These are phyloP conservation scores for Salvelinus alpinus DNA, from an alignment of 2,113 vertebrate genomes.

Conservation along the genomic window DNA sequence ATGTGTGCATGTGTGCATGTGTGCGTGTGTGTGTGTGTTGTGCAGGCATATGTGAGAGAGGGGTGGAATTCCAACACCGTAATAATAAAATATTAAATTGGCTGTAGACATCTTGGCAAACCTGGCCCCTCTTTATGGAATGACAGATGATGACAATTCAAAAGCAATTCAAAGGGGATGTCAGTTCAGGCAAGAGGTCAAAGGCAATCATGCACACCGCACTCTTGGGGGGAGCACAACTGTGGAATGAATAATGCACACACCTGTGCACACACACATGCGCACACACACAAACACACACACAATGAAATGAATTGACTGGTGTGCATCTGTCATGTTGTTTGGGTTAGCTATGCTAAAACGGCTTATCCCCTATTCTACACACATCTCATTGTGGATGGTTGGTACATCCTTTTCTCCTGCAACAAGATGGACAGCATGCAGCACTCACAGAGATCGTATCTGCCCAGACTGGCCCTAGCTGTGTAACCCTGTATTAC, in stretches of 20 bases:
- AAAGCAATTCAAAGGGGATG: conserved; percentile 66
- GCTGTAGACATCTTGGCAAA: conserved; percentile 38
- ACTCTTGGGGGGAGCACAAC: conserved; percentile 41
- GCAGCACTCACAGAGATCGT: not conserved
- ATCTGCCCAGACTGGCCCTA: not conserved
- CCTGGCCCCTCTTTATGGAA: conserved; percentile 50
- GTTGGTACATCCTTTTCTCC: conserved; percentile 47
- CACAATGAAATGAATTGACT: conserved; percentile 42
- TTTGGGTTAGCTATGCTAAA: conserved; percentile 33
- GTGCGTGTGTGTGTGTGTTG: not conserved
- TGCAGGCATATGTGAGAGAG: not conserved
- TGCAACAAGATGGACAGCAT: conserved; percentile 44
- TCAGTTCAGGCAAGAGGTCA: conserved; percentile 67
- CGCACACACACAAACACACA: conserved; percentile 13
- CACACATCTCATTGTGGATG: conserved; percentile 39
- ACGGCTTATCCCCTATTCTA: conserved; percentile 46
- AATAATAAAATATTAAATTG: conserved; percentile 56
- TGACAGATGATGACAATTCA: conserved; percentile 72
- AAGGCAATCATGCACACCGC: conserved; percentile 65
- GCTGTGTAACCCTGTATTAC: conserved; percentile 17
- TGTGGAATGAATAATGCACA: conserved; percentile 38
- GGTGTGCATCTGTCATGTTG: too few species aligned
- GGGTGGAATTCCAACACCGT: conserved; percentile 51
- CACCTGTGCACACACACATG: conserved; percentile 15
- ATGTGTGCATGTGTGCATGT: not conserved